Conservation (phyloP, 1,140 invertebrate species). For the Aphis gossypii region DNA sequence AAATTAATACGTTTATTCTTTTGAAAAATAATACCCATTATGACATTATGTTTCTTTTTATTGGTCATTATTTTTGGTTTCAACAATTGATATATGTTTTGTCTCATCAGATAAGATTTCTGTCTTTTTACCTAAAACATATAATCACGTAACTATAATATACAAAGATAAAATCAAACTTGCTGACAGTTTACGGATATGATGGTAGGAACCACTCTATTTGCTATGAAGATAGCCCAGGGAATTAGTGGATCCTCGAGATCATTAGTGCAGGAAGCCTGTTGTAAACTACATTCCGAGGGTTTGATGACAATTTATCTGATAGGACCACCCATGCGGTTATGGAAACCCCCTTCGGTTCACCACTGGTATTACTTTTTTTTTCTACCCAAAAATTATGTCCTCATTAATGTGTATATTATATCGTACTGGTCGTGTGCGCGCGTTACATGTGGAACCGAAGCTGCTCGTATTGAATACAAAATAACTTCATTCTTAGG, state of each 20-base stretch:
- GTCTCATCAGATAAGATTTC: constrained; percentile 36
- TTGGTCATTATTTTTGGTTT: constrained; percentile 16
- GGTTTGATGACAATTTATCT: constrained; percentile 57
- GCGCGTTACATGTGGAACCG: constrained; percentile 22
- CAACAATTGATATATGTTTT: background rate
- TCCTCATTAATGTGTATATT: constrained; percentile 52
- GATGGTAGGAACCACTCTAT: constrained; percentile 45
- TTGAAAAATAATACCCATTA: background rate
- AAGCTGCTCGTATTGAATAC: constrained; percentile 40
- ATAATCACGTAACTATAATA: background rate
- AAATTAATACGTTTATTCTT: constrained; percentile 1
- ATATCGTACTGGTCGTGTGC: constrained; percentile 33
- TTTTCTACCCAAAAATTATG: constrained; percentile 55
- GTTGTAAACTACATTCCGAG: constrained; percentile 49
- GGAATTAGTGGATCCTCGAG: constrained; percentile 46
- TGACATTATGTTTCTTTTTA: background rate
- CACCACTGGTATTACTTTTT: constrained; percentile 7
- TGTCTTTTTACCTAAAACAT: background rate
- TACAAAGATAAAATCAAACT: constrained; percentile 52
- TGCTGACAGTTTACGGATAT: constrained; percentile 44
- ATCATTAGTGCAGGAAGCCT: constrained; percentile 50
- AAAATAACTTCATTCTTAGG: constrained; percentile 49
- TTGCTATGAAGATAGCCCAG: constrained; percentile 15
- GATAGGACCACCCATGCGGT: constrained; percentile 51
- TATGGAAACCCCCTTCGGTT: constrained; percentile 35